These are phyloP conservation scores for Enteromius paludinosus DNA, from an alignment of 2,797 vertebrate genomes.

Conservation along the genomic window DNA sequence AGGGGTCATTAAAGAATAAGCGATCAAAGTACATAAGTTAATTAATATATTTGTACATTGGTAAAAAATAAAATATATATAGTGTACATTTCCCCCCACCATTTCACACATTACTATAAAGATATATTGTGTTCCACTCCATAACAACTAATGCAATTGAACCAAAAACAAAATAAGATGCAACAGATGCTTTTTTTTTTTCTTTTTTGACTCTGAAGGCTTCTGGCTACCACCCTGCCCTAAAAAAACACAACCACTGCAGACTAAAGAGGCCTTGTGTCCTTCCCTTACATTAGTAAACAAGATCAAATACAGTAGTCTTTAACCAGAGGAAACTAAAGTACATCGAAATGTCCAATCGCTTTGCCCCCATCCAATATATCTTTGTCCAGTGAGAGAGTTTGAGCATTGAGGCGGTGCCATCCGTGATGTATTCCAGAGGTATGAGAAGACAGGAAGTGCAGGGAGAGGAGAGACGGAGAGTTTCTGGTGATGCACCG, in stretches of 20 bases:
- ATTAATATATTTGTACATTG: slow-evolving; percentile 85
- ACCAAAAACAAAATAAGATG: slow-evolving; percentile 69
- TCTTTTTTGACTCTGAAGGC: slow-evolving; percentile 76
- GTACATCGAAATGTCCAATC: slow-evolving; percentile 74
- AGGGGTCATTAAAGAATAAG: slow-evolving; percentile 73
- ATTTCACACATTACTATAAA: slow-evolving; percentile 83
- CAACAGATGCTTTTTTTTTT: slow-evolving; percentile 69
- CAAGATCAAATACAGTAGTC: slow-evolving; percentile 78
- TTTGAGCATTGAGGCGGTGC: slow-evolving; percentile 43
- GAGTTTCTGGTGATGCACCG: slow-evolving; percentile 5
- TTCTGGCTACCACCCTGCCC: slow-evolving; percentile 81
- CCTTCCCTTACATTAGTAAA: slow-evolving; percentile 71
- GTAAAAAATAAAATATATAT: slow-evolving; percentile 85
- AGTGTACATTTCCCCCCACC: slow-evolving; percentile 73
- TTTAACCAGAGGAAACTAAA: slow-evolving; percentile 72
- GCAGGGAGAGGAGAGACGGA: neutral
- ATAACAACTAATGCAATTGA: slow-evolving; percentile 83
- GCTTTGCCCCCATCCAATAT: slow-evolving; percentile 65
- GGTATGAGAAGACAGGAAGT: slow-evolving; percentile 44
- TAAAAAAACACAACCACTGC: slow-evolving; percentile 80
- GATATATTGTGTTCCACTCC: slow-evolving; percentile 83
- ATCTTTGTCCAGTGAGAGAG: slow-evolving; percentile 61
- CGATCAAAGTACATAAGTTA: slow-evolving; percentile 84
- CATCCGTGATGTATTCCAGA: slow-evolving; percentile 49
- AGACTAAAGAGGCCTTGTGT: slow-evolving; percentile 74